Conservation (phyloP, 1,140 invertebrate genomes). For the Lanistes nyassanus region DNA sequence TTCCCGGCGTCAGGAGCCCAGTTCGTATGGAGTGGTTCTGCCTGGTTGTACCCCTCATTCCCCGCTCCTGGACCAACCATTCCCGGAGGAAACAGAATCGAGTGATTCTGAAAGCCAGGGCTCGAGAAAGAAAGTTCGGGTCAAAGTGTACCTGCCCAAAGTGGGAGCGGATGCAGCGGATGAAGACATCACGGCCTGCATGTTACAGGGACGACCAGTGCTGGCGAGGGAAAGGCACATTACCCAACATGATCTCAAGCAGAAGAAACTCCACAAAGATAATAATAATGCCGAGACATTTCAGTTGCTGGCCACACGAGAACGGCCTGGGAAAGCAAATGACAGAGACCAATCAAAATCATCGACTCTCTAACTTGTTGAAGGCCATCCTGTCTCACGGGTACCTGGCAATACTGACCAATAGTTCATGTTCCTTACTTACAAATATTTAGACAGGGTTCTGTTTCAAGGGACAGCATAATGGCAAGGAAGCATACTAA, state of each 20-base stretch:
- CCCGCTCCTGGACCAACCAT: background rate
- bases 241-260: slow-evolving; percentile 8
- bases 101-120: background rate
- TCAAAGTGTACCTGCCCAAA: slow-evolving; percentile 31
- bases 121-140: slow-evolving; percentile 20
- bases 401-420: no score
- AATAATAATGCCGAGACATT: background rate
- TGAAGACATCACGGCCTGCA: slow-evolving; percentile 20
- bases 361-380: no score
- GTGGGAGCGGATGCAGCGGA: slow-evolving; percentile 16
- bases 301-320: background rate
- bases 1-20: background rate
- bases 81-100: background rate
- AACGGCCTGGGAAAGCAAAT: background rate
- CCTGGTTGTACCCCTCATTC: background rate
- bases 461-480: background rate
- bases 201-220: slow-evolving; percentile 9
- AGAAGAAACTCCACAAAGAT: background rate
- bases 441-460: background rate
- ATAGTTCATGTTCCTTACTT: no score
- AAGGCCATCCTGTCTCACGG: no score
- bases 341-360: background rate
- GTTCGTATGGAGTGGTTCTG: background rate
- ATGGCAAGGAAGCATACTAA: background rate
- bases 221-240: slow-evolving; percentile 21